These are phyloP conservation scores for Podarcis cretensis DNA, from an alignment of 2,113 vertebrate species.

Conservation along the genomic window DNA sequence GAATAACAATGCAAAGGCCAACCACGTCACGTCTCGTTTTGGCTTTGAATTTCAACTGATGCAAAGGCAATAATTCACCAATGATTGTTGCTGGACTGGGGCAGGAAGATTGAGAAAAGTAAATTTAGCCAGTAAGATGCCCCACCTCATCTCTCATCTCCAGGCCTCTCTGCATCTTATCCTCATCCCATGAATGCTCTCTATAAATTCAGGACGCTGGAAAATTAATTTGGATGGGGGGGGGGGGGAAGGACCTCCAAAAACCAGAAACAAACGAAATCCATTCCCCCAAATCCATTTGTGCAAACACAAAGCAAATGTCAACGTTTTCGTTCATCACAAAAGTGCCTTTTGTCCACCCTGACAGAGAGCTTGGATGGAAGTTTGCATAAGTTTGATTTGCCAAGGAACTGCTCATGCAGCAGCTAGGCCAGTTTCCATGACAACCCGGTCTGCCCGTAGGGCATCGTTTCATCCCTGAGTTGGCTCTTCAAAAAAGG, in stretches of 20 bases:
- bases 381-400: constrained; percentile 10
- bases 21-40: no score
- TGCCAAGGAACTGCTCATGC: background rate
- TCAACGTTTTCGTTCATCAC: background rate
- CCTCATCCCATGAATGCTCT: background rate
- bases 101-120: background rate
- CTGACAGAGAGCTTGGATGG: background rate
- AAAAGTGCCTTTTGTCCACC: background rate
- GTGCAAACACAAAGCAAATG: background rate
- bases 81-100: background rate
- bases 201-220: background rate
- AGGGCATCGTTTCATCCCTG: background rate
- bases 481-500: background rate
- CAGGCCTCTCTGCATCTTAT: background rate
- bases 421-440: constrained; percentile 5
- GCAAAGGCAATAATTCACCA: background rate
- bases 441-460: background rate
- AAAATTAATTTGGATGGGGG: background rate
- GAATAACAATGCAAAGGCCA: no score
- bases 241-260: background rate
- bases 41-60: background rate
- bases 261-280: background rate
- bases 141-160: background rate
- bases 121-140: background rate
- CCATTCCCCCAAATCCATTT: background rate